Evolutionary conservation across 2,113 vertebrate genomes (phyloP), one percentile per base, ranked within the genome.

Genomic region (Speoplatyrhinus poulsoni): DNA sequence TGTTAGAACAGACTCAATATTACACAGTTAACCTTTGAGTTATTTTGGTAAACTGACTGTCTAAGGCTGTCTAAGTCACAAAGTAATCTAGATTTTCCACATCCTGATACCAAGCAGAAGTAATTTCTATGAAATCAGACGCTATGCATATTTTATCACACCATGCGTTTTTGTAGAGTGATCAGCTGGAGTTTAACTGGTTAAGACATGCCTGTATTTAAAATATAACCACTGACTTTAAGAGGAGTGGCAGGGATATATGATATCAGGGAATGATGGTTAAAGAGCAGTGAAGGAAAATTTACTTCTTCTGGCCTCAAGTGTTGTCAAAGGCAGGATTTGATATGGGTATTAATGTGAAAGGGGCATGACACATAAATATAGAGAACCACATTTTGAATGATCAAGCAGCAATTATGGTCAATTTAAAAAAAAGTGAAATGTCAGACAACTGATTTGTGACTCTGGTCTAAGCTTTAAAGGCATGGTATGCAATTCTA

Each of bases 101-200:
- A 72, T 67, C 60, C 13, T 46, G 57, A 46, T 36, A 60, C 50
- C 54, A 74, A 33, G 65, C 63, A 66, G 72, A 77, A 77, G 81
- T 68, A 88, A 86, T 84, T 81, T 88, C 76, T 80, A 46, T 55
- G 72, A 72, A 75, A 84, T 67, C 69, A 80, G 32, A 58, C 72
- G 61, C 12, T 47, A 85, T 92, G 65, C 87, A 90, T 92, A 85
- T 93, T 94, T 93, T 55, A 93, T 84, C 77, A 59, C 72, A 69
- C 82, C 75, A 82, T 75, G 84, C 89, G 88, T 86, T 88, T 88
- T 89, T 89, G 75, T 83, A 82, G 87, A 83, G 88, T 69, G 80
- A 92, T 90, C 82, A 82, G 73, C 70, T 88, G 82, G 86, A 91
- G 83, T 87, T 80, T 90, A 93, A 93, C 91, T 89, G 79, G 85